phyloP scores from a whole-genome alignment of 2,113 vertebrate genomes.

The Ameiurus melas region DNA sequence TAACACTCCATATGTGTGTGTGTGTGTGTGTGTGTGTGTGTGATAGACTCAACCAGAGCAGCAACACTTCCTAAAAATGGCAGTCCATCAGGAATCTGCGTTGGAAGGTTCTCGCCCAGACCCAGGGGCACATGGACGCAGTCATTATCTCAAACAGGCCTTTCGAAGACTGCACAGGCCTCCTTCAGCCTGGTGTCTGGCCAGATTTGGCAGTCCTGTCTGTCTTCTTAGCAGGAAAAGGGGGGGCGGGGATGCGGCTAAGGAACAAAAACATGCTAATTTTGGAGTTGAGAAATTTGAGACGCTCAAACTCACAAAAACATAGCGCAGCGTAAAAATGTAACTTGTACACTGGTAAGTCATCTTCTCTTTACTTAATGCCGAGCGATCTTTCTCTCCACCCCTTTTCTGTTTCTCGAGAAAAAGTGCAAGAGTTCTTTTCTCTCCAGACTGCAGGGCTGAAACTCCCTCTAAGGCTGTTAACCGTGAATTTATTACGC shows the following conservation, averaged over 20 bases:
- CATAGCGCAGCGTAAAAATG: background rate
- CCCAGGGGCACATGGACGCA: slow-evolving; percentile 53
- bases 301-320: slow-evolving; percentile 47
- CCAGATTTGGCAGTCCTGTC: slow-evolving; percentile 16
- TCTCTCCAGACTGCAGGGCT: slow-evolving; percentile 61
- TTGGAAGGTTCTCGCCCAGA: slow-evolving; percentile 58
- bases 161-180: slow-evolving; percentile 47
- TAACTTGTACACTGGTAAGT: slow-evolving; percentile 7
- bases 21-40: slow-evolving; percentile 32
- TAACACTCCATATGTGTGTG: background rate
- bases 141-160: slow-evolving; percentile 62
- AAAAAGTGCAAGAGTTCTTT: slow-evolving; percentile 63
- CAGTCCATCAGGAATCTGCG: slow-evolving; percentile 37
- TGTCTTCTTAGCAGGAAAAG: slow-evolving; percentile 42
- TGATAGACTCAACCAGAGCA: slow-evolving; percentile 40
- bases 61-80: slow-evolving; percentile 37
- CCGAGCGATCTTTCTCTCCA: slow-evolving; percentile 52
- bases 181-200: slow-evolving; percentile 58
- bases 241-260: slow-evolving; percentile 9
- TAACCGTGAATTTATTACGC: slow-evolving; percentile 72
- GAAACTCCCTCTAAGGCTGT: slow-evolving; percentile 66
- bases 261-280: slow-evolving; percentile 59
- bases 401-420: slow-evolving; percentile 49
- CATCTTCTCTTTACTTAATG: slow-evolving; percentile 61
- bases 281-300: slow-evolving; percentile 64